Base-by-base conservation (phyloP, 1,140 invertebrate genomes). In the Hylaeus anthracinus region DNA sequence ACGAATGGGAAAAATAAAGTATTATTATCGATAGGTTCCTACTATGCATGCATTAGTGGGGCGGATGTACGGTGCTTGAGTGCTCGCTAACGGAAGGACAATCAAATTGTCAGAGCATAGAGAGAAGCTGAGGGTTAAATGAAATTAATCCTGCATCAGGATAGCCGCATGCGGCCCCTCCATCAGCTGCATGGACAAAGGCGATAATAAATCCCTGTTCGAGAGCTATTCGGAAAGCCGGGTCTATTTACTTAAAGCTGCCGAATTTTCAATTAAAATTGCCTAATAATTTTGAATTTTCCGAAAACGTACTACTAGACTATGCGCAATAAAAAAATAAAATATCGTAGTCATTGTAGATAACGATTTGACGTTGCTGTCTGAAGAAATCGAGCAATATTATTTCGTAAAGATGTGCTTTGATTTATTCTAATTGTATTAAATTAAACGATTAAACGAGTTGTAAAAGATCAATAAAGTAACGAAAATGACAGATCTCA, bases 61-160 rank as follows among this genome's bases (percentile, higher is more conserved):
- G 55, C 58, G 53, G 72, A 64, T 82, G 75, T 3, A 48, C 63
- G 71, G 56, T 61, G 64, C 53, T 75, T 61, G 72, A 74, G 56
- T 63, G 72, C 26, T 5, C 53, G 72, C 66, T 65, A 73, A 60
- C 72, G 81, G 84, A 81, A 83, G 85, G 81, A 77, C 81, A 86
- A 86, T 86, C 85, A 77, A 79, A 85, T 77, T 86, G 78, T 58
- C 74, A 72, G 67, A 73, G 76, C 60, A 67, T 56, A 73, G 72
- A 74, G 85, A 69, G 81, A 61, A 82, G 84, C 53, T 69, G 58
- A 77, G 64, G 73, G 77, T 77, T 83, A 83, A 86, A 87, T 86
- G 86, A 83, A 86, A 87, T 87, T 87, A 87, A 87, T 87, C 63
- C 72, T 83, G 81, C 72, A 83, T 85, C 79, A 63, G 64, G 14